Base-by-base conservation (phyloP, 2,888 invertebrate species). In the Lycocerus yunnanus region DNA sequence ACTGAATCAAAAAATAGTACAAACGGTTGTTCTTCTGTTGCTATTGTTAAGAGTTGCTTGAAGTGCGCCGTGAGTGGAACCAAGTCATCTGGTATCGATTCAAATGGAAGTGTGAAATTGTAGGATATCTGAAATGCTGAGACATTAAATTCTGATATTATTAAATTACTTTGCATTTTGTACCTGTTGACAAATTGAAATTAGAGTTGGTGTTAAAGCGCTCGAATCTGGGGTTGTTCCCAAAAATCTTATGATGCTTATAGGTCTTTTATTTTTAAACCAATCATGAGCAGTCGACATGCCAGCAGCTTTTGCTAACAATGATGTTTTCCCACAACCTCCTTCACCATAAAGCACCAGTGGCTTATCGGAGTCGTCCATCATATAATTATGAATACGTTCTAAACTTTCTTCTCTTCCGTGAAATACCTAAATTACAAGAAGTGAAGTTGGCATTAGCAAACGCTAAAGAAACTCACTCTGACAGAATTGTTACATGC, bases 141-240 rank as follows among this genome's bases (percentile, higher is more conserved):
- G 18, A 1, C n/a, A 15, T 60, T 15, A 16, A 61, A 63, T 43
- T 43, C 5, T 43, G 5, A 61, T 16, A 11, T 10, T 75, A 24
- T 16, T 24, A 3, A 63, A 15, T 21, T 24, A 11, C 20, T 58
- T 68, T 18, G 15, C n/a, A 27, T 14, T 43, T 43, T 78, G 84
- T 87, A 96, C 95, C 90, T 98, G 97, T 85, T 97, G 96, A 86
- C 97, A 98, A 78, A 99, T 95, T 58, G 97, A 97, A 78, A 97
- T 97, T 18, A 99, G 90, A 0, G 98, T 95, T 0, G 98, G 98
- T 0, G 97, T 96, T 63, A 98, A 89, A 18, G 97, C 96, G 79
- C 97, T 97, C 79, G 97, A 97, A 86, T 98, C 98, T 1, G 99
- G 98, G 11, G 98, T 98, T 0, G 98, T 98, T 18, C 99, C 99